Percentiles rank a stretch among this genome's conserved stretches.
These are phyloP conservation scores for Penaeus indicus DNA, from an alignment of 1,140 invertebrate genomes.

Conservation along the genomic window DNA sequence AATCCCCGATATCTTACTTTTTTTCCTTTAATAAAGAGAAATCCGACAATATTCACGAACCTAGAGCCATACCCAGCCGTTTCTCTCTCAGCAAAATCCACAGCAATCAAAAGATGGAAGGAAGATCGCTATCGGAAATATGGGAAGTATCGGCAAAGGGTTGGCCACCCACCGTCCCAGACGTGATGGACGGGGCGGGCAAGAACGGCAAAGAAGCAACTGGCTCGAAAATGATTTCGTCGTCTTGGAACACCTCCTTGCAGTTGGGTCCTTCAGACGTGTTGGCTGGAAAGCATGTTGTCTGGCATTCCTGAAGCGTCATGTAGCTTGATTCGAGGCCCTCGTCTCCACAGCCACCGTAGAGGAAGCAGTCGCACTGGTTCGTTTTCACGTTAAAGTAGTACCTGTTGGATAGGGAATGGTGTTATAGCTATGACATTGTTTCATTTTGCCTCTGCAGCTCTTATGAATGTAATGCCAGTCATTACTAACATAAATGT, in stretches of 20 bases:
- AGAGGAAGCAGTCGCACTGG: slow-evolving; percentile 45
- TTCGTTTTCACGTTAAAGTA: slow-evolving; percentile 9
- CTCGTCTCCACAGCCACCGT: slow-evolving; percentile 11
- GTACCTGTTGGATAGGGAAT: neutral
- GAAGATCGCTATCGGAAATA: too few species aligned
- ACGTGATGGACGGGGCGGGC: too few species aligned
- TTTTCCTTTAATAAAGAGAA: too few species aligned
- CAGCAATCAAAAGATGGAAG: too few species aligned
- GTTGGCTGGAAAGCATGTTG: neutral
- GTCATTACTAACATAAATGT: too few species aligned
- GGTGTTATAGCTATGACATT: neutral
- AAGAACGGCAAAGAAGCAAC: too few species aligned
- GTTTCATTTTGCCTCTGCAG: neutral
- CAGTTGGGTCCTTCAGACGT: slow-evolving; percentile 18
- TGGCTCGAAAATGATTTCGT: neutral
- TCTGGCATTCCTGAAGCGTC: neutral
- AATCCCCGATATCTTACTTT: too few species aligned
- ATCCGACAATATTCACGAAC: too few species aligned
- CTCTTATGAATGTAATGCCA: neutral
- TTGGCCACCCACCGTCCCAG: too few species aligned
- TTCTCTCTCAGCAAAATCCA: too few species aligned
- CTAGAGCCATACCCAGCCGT: too few species aligned
- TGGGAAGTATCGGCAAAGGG: too few species aligned
- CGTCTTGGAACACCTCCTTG: slow-evolving; percentile 15
- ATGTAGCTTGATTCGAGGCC: slow-evolving; percentile 8